These are phyloP conservation scores for Dendroctonus ponderosae DNA, from an alignment of 1,140 invertebrate genomes.

Conservation along the genomic window DNA sequence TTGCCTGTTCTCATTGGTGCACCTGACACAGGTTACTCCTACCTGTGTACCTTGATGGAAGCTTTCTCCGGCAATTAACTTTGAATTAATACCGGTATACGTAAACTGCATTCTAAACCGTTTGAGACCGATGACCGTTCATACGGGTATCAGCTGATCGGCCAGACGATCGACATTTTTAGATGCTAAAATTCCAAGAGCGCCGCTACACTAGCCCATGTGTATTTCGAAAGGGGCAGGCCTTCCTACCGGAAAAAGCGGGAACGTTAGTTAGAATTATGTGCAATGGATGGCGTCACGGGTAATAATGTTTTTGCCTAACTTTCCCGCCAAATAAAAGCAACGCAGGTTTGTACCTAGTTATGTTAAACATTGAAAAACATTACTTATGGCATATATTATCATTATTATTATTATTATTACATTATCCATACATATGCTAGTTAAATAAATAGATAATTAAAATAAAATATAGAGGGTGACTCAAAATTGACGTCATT, in stretches of 20 bases:
- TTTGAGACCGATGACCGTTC: not conserved
- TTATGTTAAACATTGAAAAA: too few species aligned
- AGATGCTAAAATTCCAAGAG: not conserved
- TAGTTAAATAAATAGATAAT: too few species aligned
- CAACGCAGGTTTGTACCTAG: too few species aligned
- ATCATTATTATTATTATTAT: too few species aligned
- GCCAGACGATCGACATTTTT: slow-evolving; percentile 40
- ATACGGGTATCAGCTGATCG: slow-evolving; percentile 46
- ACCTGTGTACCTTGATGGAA: slow-evolving; percentile 37
- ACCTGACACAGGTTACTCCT: slow-evolving; percentile 50
- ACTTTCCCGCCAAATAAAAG: not conserved
- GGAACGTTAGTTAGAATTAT: not conserved
- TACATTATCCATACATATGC: too few species aligned
- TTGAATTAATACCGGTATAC: not conserved
- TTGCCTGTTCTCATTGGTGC: slow-evolving; percentile 46
- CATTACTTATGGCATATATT: too few species aligned
- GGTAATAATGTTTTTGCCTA: not conserved
- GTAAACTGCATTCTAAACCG: too few species aligned
- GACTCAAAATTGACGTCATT: too few species aligned
- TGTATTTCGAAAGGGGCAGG: slow-evolving; percentile 5
- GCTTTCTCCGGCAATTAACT: not conserved
- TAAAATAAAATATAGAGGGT: too few species aligned
- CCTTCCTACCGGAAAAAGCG: slow-evolving; percentile 4
- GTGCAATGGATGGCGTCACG: slow-evolving; percentile 5
- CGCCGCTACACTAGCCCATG: slow-evolving; percentile 14